These are phyloP conservation scores for Magallana nippona DNA, from an alignment of 2,888 invertebrate genomes.

Conservation along the genomic window DNA sequence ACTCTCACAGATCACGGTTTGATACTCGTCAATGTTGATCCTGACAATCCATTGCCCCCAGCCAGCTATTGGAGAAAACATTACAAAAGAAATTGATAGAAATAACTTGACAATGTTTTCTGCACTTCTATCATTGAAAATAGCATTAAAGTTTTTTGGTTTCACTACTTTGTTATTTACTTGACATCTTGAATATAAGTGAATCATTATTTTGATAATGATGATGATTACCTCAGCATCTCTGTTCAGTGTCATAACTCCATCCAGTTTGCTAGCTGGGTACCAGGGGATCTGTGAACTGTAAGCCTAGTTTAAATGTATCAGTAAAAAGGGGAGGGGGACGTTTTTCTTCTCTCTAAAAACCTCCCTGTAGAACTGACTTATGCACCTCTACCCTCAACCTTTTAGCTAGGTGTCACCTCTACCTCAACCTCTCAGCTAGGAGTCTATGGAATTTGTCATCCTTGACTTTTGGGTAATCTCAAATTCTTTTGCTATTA, in stretches of 20 bases:
- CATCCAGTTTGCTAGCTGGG: constrained; percentile 96
- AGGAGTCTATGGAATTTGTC: constrained; percentile 94
- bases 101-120: neutral
- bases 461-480: constrained; percentile 86
- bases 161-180: too few relatives aligned
- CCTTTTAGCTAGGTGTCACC: constrained; percentile 83
- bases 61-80: constrained; percentile 95
- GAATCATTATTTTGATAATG: too few relatives aligned
- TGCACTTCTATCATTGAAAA: too few relatives aligned
- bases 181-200: too few relatives aligned
- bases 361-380: constrained; percentile 93
- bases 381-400: constrained; percentile 85
- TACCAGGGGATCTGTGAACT: constrained; percentile 97
- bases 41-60: constrained; percentile 91
- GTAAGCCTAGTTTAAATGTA: constrained; percentile 91
- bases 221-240: constrained; percentile 61
- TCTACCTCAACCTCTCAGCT: constrained; percentile 88
- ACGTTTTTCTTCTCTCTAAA: constrained; percentile 96
- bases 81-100: neutral
- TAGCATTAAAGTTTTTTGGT: too few relatives aligned
- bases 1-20: constrained; percentile 73
- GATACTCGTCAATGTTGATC: constrained; percentile 91
- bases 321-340: constrained; percentile 82
- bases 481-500: constrained; percentile 96
- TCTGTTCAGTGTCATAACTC: constrained; percentile 85